These are phyloP conservation scores for Macropis europaea DNA, from an alignment of 2,888 invertebrate species.

Conservation along the genomic window DNA sequence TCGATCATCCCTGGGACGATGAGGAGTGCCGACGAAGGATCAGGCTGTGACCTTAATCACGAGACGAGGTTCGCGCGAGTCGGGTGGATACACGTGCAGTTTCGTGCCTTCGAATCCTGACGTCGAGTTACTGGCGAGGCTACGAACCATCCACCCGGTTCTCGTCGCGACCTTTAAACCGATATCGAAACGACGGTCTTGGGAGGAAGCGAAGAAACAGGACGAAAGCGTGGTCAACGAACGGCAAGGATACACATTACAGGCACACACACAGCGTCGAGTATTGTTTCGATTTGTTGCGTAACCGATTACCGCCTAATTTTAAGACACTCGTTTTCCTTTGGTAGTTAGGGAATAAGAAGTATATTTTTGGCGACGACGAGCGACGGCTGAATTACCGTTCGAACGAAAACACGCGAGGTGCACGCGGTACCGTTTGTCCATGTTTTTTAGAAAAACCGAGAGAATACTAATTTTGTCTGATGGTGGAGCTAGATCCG, in stretches of 20 bases:
- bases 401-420: conserved; percentile 12
- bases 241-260: conserved; percentile 46
- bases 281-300: conserved; percentile 61
- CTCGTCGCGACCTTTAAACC: conserved; percentile 20
- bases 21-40: conserved; percentile 58
- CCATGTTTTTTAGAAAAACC: conserved; percentile 29
- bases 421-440: conserved; percentile 19
- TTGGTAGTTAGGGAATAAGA: conserved; percentile 13
- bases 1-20: conserved; percentile 45
- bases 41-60: conserved; percentile 65
- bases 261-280: conserved; percentile 44
- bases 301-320: conserved; percentile 62
- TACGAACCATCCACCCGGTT: conserved; percentile 28
- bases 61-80: conserved; percentile 33
- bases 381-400: conserved; percentile 16
- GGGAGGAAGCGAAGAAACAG: conserved; percentile 38
- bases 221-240: conserved; percentile 62
- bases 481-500: conserved; percentile 37
- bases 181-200: conserved; percentile 40
- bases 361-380: conserved; percentile 27
- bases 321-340: conserved; percentile 49
- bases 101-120: conserved; percentile 38
- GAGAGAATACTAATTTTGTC: conserved; percentile 21
- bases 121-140: conserved; percentile 33
- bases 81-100: conserved; percentile 14